Conservation (phyloP, 2,888 invertebrate species). For the Ceramica pisi region DNA sequence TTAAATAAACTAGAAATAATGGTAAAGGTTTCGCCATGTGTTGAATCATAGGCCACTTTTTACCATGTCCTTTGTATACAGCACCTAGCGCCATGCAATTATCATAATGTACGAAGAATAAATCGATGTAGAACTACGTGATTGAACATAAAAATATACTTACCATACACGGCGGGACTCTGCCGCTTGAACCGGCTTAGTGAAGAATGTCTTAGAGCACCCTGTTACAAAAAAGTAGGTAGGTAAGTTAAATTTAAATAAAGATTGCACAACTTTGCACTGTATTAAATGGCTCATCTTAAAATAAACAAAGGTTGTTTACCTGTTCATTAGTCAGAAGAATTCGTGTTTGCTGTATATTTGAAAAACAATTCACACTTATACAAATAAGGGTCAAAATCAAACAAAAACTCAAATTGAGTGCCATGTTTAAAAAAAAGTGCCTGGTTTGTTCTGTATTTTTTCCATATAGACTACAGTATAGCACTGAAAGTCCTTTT, state of each 20-base stretch:
- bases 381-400: conserved; percentile 6
- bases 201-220: neutral
- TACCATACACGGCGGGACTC: conserved; percentile 37
- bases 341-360: neutral
- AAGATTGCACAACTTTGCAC: neutral
- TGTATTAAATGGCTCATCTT: neutral
- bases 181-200: conserved; percentile 52
- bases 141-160: conserved; percentile 14
- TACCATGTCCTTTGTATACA: too few relatives aligned
- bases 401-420: conserved; percentile 5
- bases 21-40: too few relatives aligned
- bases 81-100: neutral
- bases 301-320: neutral
- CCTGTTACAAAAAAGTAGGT: conserved; percentile 25
- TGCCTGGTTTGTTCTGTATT: neutral
- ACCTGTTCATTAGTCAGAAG: conserved; percentile 28
- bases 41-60: too few relatives aligned
- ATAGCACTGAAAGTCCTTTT: conserved; percentile 8
- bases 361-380: conserved; percentile 27
- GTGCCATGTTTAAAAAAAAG: conserved; percentile 28
- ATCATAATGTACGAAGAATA: neutral
- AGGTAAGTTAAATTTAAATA: neutral
- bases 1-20: too few relatives aligned
- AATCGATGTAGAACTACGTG: neutral
- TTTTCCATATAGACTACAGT: conserved; percentile 4